Base-by-base conservation (phyloP, 2,888 invertebrate genomes). In the Leptinotarsa haldemani region DNA sequence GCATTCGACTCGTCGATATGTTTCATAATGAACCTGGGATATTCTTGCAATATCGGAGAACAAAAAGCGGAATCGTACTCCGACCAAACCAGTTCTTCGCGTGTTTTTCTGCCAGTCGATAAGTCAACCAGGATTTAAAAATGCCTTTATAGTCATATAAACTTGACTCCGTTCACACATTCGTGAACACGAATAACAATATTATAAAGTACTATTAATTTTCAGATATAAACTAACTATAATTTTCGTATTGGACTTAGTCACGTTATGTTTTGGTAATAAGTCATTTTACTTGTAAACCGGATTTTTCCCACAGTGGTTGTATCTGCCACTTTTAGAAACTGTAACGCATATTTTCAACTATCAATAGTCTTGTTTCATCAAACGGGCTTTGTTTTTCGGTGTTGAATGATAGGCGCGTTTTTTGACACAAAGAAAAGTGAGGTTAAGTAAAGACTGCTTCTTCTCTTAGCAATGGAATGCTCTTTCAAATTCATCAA, bases 131-230 rank as follows among this genome's bases (percentile, higher is more conserved):
- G 56, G 20, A 40, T 15, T 53, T 40, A 52, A 75, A 75, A 75
- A 70, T 70, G 52, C 65, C 63, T 70, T 70, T 67, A 74, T 16
- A 66, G 72, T 64, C 72, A 56, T 56, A 74, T 75, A 75, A 66
- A 75, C 70, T 69, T 48, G 65, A 66, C 46, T 40, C 52, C 63
- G 69, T 76, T 76, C 77, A 73, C 75, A 75, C 76, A 68, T 78
- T 56, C 73, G 68, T 75, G 76, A 70, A 50, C 71, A 75, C 69
- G 68, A 76, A 74, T 74, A 52, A 70, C 70, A 69, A 78, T 77
- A 74, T 71, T 65, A 69, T 65, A 40, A 64, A 70, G 70, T 46
- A 66, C 74, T 78, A 76, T 76, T 76, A 76, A 78, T 78, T 76
- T 72, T 68, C 72, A 58, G 74, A 74, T 71, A 75, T 76, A 70